phyloP scores from a whole-genome alignment of 2,113 vertebrate genomes.

The Coptodon rendalli region DNA sequence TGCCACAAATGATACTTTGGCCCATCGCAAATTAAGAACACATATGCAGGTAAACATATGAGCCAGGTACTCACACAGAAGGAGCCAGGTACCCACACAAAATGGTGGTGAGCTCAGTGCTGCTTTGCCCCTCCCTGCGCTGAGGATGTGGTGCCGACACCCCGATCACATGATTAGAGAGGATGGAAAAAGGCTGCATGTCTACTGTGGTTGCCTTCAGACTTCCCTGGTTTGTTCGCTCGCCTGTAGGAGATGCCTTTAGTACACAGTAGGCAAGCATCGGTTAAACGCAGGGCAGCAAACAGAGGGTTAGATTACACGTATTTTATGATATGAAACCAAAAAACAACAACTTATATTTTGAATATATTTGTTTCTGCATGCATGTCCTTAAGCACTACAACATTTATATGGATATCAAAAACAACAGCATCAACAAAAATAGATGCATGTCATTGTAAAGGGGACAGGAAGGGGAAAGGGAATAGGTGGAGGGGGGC shows the following conservation, averaged over 20 bases:
- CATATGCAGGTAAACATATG: constrained; percentile 65
- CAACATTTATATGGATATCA: neutral
- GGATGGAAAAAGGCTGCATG: constrained; percentile 47
- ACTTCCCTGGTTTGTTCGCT: constrained; percentile 31
- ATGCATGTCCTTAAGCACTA: neutral
- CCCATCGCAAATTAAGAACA: neutral
- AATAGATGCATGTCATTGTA: constrained; percentile 7
- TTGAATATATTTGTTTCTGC: neutral
- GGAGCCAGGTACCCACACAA: constrained; percentile 69
- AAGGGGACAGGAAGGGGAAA: constrained; percentile 10
- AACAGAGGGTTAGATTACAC: neutral
- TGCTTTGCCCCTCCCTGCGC: constrained; percentile 60
- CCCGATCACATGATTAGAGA: constrained; percentile 68
- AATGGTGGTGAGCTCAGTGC: constrained; percentile 65
- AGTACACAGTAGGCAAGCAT: neutral
- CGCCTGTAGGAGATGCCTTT: constrained; percentile 15
- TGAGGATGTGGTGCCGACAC: constrained; percentile 61
- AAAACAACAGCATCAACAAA: neutral
- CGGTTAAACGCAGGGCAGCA: neutral
- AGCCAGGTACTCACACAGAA: constrained; percentile 69
- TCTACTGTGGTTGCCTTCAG: constrained; percentile 36
- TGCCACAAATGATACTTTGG: neutral
- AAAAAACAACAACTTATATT: neutral
- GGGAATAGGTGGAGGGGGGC: neutral
- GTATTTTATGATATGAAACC: neutral